Percentiles rank a stretch among this genome's conserved stretches.
Conservation (phyloP, 1,140 invertebrate genomes). For the Drepana arcuata region DNA sequence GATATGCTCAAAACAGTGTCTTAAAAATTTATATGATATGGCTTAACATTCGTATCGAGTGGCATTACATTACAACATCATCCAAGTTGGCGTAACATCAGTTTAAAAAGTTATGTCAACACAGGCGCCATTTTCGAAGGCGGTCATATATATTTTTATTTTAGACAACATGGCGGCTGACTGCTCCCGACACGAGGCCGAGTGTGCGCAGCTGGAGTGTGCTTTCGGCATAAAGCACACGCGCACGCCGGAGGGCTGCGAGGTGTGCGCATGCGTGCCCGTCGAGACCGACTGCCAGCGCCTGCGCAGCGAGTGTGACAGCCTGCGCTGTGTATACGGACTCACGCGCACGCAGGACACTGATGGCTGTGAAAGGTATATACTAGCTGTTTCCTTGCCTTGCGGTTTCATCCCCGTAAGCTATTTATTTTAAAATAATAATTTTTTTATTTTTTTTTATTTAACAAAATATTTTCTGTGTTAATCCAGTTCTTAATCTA, state of each 20-base stretch:
- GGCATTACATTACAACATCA: too few relatives aligned
- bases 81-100: too few relatives aligned
- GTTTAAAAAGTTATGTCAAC: background rate
- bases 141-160: background rate
- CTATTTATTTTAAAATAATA: too few relatives aligned
- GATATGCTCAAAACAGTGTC: too few relatives aligned
- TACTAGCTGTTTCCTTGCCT: too few relatives aligned
- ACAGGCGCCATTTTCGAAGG: background rate
- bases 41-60: too few relatives aligned
- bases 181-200: background rate
- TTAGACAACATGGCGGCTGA: background rate
- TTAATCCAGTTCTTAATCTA: too few relatives aligned
- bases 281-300: conserved; percentile 30
- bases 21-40: too few relatives aligned
- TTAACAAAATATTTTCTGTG: too few relatives aligned
- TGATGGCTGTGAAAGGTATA: conserved; percentile 81
- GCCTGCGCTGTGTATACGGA: conserved; percentile 83
- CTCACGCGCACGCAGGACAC: conserved; percentile 76
- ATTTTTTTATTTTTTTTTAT: too few relatives aligned
- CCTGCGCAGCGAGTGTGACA: conserved; percentile 66
- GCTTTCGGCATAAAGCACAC: conserved; percentile 77
- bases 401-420: too few relatives aligned
- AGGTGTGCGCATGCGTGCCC: conserved; percentile 78
- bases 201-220: conserved; percentile 4
- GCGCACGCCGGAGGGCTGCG: conserved; percentile 77